A percentile compares a stretch with the other conserved stretches of the same genome.
phyloP scores from a whole-genome alignment of 2,797 vertebrate species.

The Podarcis siculus region DNA sequence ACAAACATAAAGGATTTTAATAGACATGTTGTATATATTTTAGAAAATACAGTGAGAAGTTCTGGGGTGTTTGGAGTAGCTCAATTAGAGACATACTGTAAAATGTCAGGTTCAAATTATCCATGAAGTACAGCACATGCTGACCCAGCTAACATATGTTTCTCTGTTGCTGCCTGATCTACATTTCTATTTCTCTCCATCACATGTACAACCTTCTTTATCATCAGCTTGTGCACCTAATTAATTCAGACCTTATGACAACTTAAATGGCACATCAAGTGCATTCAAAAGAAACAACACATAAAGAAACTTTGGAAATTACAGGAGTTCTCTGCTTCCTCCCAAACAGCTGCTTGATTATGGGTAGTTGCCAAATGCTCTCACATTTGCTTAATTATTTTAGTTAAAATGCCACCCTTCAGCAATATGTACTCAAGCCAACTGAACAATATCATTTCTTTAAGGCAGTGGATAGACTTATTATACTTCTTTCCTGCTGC shows the following conservation, averaged over 20 bases:
- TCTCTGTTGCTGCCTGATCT: slow-evolving; percentile 32
- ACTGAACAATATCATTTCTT: slow-evolving; percentile 57
- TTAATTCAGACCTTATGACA: slow-evolving; percentile 27
- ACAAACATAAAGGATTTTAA: rapidly evolving
- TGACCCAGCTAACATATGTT: slow-evolving; percentile 40
- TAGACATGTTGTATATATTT: neutral
- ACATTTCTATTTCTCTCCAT: slow-evolving; percentile 21
- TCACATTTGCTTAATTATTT: slow-evolving; percentile 54
- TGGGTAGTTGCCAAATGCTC: slow-evolving; percentile 35
- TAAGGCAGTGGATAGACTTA: slow-evolving; percentile 55
- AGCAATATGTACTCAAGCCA: slow-evolving; percentile 45
- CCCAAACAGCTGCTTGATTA: slow-evolving; percentile 37
- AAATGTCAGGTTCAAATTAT: slow-evolving; percentile 14
- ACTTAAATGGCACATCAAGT: slow-evolving; percentile 44
- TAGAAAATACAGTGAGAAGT: slow-evolving; percentile 8
- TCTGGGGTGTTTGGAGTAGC: too few species aligned
- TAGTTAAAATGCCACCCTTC: slow-evolving; percentile 44
- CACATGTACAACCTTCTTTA: neutral
- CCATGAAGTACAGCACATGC: slow-evolving; percentile 3
- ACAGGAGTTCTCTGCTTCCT: neutral
- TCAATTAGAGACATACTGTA: neutral
- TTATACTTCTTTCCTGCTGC: slow-evolving; percentile 53
- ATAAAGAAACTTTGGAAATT: slow-evolving; percentile 39
- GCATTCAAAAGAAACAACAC: neutral
- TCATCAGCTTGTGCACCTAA: slow-evolving; percentile 1